Conservation (phyloP, 1,140 invertebrate genomes). For the Batillaria attramentaria region DNA sequence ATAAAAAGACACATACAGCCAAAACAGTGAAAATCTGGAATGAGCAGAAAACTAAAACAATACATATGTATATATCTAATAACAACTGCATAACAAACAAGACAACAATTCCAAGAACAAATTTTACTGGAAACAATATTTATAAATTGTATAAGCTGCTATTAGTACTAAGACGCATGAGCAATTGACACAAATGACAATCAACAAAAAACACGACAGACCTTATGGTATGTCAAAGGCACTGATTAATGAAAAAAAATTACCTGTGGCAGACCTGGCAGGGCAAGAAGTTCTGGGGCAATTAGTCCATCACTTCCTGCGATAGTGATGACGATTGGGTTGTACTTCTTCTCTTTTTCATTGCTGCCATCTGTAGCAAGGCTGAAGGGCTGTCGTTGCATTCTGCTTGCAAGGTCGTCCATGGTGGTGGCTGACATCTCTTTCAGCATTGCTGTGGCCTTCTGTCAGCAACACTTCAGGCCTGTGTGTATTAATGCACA, state of each 20-base stretch:
- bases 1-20: not conserved
- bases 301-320: not conserved
- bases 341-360: not conserved
- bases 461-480: not conserved
- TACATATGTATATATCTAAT: no score
- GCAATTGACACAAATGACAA: no score
- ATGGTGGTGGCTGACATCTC: not conserved
- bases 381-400: not conserved
- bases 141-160: no score
- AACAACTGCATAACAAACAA: no score
- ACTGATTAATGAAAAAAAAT: not conserved
- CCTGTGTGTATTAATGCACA: no score
- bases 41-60: no score
- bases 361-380: slow-evolving; percentile 9
- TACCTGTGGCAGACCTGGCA: slow-evolving; percentile 16
- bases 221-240: no score
- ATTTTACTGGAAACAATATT: no score
- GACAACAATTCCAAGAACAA: no score
- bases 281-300: not conserved
- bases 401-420: not conserved
- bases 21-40: no score
- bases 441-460: slow-evolving; percentile 4
- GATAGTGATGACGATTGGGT: not conserved
- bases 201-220: no score
- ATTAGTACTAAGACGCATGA: no score